A percentile compares a stretch with the other conserved stretches of the same genome.
phyloP scores from a whole-genome alignment of 1,140 invertebrate species.

The Drosophila saltans region DNA sequence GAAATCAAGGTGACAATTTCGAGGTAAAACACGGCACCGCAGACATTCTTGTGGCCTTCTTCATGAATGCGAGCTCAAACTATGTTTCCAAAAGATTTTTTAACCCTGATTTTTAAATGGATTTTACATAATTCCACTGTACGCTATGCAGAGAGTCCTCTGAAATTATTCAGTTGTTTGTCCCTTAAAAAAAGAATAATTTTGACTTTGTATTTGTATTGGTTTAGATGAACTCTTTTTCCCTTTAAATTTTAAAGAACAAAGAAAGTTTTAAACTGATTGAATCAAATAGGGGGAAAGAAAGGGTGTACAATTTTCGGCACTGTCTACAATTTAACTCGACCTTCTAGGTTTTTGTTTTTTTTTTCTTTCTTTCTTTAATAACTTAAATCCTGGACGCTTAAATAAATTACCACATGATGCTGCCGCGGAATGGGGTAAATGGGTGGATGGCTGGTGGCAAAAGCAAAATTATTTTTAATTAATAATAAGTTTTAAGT shows the following conservation, averaged over 20 bases:
- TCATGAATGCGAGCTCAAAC: conserved; percentile 3
- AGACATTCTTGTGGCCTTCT: conserved; percentile 29
- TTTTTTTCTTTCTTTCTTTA: not conserved
- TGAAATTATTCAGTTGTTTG: no score
- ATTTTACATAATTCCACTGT: not conserved
- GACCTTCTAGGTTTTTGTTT: not conserved
- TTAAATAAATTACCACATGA: conserved; percentile 48
- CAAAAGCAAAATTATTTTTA: conserved; percentile 57
- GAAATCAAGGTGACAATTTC: conserved; percentile 24
- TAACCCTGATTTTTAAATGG: not conserved
- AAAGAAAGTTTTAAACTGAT: no score
- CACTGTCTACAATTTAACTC: not conserved
- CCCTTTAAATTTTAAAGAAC: no score
- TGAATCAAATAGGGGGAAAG: no score
- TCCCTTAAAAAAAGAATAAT: no score
- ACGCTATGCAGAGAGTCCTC: not conserved
- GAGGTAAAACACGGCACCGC: conserved; percentile 1
- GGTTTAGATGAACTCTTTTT: no score
- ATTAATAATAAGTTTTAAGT: conserved; percentile 78
- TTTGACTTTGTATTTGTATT: not conserved
- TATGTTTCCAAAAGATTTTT: conserved; percentile 3
- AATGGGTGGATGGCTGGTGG: not conserved
- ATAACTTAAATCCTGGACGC: conserved; percentile 44
- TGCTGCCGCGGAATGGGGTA: not conserved
- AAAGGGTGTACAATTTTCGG: not conserved